A percentile compares a stretch with the other conserved stretches of the same genome.
phyloP scores from a whole-genome alignment of 2,888 invertebrate genomes.

The Eretmocerus hayati region DNA sequence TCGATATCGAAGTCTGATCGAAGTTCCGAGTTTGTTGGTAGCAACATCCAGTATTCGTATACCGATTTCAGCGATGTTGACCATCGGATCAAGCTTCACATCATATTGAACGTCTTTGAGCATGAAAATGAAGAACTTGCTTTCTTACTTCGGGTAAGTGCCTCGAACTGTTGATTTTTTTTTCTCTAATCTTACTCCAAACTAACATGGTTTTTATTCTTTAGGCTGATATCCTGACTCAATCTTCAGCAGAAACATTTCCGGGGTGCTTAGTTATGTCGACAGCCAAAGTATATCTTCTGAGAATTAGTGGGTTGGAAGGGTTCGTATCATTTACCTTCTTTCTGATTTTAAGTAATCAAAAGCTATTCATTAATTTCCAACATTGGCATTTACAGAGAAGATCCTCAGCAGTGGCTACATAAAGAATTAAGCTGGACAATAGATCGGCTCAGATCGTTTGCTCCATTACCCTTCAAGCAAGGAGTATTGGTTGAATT shows the following conservation, averaged over 20 bases:
- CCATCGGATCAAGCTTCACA: constrained; percentile 54
- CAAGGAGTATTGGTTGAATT: constrained; percentile 50
- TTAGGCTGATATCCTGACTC: constrained; percentile 45
- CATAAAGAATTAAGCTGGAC: constrained; percentile 48
- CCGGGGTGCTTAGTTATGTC: constrained; percentile 51
- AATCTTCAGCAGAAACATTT: constrained; percentile 37
- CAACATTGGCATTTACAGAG: constrained; percentile 33
- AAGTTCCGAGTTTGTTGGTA: constrained; percentile 28
- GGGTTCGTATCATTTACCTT: constrained; percentile 31
- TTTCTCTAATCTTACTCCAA: neutral
- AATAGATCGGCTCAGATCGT: constrained; percentile 46
- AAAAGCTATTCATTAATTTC: too few species aligned
- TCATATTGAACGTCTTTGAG: constrained; percentile 53
- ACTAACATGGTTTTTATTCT: neutral
- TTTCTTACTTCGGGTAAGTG: constrained; percentile 48
- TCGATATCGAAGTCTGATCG: constrained; percentile 39
- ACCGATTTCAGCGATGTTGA: constrained; percentile 52
- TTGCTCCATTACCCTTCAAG: constrained; percentile 53
- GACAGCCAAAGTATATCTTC: constrained; percentile 50
- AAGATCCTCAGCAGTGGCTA: constrained; percentile 52
- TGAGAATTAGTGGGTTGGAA: constrained; percentile 48
- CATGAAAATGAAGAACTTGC: constrained; percentile 52
- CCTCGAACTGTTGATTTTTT: too few species aligned
- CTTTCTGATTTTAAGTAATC: neutral
- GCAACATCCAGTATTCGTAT: constrained; percentile 51